These are phyloP conservation scores for Drosophila willistoni DNA, from an alignment of 1,140 invertebrate species.

Conservation along the genomic window DNA sequence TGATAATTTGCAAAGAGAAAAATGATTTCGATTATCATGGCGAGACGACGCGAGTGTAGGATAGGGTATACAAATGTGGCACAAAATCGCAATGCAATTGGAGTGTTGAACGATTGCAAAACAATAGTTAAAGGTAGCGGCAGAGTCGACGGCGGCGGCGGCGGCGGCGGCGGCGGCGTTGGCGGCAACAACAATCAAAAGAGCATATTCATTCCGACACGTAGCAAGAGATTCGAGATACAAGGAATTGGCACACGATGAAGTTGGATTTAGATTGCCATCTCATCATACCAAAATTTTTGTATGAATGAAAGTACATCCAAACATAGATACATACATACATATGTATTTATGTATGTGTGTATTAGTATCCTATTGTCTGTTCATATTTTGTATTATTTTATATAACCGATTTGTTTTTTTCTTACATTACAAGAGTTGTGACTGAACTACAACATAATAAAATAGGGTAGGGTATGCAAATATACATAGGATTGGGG, in stretches of 20 bases:
- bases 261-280: slow-evolving; percentile 23
- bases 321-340: background rate
- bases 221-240: slow-evolving; percentile 8
- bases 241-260: slow-evolving; percentile 31
- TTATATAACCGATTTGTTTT: background rate
- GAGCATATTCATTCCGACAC: slow-evolving; percentile 10
- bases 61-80: slow-evolving; percentile 5
- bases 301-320: slow-evolving; percentile 7
- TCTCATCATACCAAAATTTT: slow-evolving; percentile 2
- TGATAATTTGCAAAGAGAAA: too few relatives aligned
- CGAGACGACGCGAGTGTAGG: too few relatives aligned
- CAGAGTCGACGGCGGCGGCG: background rate
- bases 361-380: background rate
- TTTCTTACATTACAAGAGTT: slow-evolving; percentile 4
- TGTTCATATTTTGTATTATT: slow-evolving; percentile 7
- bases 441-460: too few relatives aligned
- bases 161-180: background rate
- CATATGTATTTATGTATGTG: background rate
- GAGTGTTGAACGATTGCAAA: slow-evolving; percentile 6
- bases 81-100: background rate
- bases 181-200: slow-evolving; percentile 7
- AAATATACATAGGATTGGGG: too few relatives aligned
- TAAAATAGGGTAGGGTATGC: too few relatives aligned
- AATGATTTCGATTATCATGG: too few relatives aligned
- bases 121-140: background rate